Conservation (phyloP, 2,797 vertebrate species). For the Sylvia borin region DNA sequence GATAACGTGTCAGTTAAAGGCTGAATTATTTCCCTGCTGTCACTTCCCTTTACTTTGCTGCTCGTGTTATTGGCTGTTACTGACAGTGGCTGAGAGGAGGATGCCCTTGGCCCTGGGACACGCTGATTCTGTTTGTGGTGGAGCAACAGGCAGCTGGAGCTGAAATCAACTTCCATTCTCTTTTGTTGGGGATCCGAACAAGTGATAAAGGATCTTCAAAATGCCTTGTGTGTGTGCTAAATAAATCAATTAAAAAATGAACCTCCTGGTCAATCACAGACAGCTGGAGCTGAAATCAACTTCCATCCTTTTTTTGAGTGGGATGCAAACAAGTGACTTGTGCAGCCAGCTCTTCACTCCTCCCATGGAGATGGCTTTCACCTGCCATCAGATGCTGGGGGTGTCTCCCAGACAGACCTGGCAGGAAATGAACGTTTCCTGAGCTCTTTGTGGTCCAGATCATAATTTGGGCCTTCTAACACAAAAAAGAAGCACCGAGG, state of each 20-base stretch:
- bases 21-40: slow-evolving; percentile 73
- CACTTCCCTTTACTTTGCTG: slow-evolving; percentile 50
- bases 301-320: background rate
- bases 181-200: background rate
- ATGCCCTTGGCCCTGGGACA: slow-evolving; percentile 52
- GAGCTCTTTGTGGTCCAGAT: background rate
- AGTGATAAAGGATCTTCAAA: slow-evolving; percentile 19
- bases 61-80: slow-evolving; percentile 6
- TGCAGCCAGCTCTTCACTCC: background rate
- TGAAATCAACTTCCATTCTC: background rate
- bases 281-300: background rate
- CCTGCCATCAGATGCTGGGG: background rate
- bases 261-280: slow-evolving; percentile 72
- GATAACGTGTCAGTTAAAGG: slow-evolving; percentile 69
- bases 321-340: background rate
- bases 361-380: accelerated
- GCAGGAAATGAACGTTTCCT: background rate
- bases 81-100: slow-evolving; percentile 21
- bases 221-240: slow-evolving; percentile 25
- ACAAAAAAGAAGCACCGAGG: accelerated
- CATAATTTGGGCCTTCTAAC: background rate
- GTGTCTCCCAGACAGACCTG: background rate
- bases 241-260: slow-evolving; percentile 70
- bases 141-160: background rate
- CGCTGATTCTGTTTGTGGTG: background rate